phyloP scores from a whole-genome alignment of 2,113 vertebrate genomes.

The Rhinopomastus cyanomelas region DNA sequence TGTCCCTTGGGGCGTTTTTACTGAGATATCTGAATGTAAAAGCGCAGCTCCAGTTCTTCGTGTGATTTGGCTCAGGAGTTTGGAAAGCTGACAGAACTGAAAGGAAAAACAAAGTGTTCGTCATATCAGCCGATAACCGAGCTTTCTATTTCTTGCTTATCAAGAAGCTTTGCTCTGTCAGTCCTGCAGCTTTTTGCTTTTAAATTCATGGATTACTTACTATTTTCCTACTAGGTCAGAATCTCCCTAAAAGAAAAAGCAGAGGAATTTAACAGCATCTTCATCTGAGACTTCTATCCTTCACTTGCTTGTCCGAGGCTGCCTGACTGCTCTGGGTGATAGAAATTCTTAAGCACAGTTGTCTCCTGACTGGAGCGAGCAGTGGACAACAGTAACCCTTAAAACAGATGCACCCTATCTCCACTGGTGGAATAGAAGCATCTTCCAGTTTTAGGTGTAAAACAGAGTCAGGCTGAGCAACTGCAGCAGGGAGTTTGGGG shows the following conservation, averaged over 20 bases:
- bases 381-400: not conserved
- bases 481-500: not conserved
- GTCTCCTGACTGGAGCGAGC: not conserved
- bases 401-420: not conserved
- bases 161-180: not conserved
- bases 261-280: not conserved
- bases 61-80: constrained; percentile 10
- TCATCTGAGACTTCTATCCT: not conserved
- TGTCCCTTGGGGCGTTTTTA: constrained; percentile 1
- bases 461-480: not conserved
- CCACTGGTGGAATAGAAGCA: not conserved
- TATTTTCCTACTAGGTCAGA: not conserved
- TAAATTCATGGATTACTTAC: not conserved
- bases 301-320: not conserved
- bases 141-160: not conserved
- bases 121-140: constrained; percentile 38
- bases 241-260: not conserved
- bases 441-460: not conserved
- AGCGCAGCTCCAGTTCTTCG: constrained; percentile 1
- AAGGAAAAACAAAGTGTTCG: constrained; percentile 46
- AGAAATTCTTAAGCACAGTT: not conserved
- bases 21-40: not conserved
- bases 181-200: constrained; percentile 3
- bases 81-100: constrained; percentile 55
- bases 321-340: not conserved